Evolutionary conservation across 1,140 invertebrate species (phyloP).

Genomic region (Wiebesia pumilae): DNA sequence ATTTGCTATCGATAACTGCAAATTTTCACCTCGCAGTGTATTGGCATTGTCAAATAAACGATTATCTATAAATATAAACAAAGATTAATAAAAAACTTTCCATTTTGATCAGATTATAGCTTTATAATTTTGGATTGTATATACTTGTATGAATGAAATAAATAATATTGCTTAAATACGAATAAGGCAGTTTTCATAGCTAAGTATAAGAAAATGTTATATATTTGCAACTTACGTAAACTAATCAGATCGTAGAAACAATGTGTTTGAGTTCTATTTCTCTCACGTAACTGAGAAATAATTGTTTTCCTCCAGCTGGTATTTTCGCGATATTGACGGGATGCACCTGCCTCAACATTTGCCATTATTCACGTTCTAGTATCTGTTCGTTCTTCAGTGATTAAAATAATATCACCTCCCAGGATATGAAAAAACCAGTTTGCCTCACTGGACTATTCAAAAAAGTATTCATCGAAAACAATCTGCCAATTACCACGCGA

Average conservation of each 20-base stretch:
- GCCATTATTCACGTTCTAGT: conserved; percentile 23
- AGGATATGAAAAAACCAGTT: not conserved
- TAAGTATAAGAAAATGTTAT: not conserved
- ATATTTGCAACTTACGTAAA: conserved; percentile 75
- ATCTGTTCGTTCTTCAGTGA: not conserved
- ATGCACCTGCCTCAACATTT: conserved; percentile 11
- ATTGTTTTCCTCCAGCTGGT: conserved; percentile 77
- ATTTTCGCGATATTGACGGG: conserved; percentile 61
- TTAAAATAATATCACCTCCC: not conserved
- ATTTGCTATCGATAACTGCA: conserved; percentile 88
- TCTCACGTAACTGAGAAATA: conserved; percentile 76
- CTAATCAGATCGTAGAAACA: conserved; percentile 80
- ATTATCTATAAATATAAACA: conserved; percentile 82
- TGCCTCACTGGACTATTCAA: not conserved
- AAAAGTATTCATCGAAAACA: conserved; percentile 32
- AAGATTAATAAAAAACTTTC: not conserved
- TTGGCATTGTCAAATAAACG: conserved; percentile 89
- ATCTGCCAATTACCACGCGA: conserved; percentile 31
- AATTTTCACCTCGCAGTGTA: conserved; percentile 85
- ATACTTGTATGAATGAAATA: not conserved
- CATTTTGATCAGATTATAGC: not conserved
- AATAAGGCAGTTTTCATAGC: not conserved
- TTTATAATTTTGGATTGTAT: not conserved
- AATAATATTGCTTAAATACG: not conserved
- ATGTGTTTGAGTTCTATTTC: conserved; percentile 77